Conservation (phyloP, 2,888 invertebrate species). For the Amblyjoppa fuscipennis region DNA sequence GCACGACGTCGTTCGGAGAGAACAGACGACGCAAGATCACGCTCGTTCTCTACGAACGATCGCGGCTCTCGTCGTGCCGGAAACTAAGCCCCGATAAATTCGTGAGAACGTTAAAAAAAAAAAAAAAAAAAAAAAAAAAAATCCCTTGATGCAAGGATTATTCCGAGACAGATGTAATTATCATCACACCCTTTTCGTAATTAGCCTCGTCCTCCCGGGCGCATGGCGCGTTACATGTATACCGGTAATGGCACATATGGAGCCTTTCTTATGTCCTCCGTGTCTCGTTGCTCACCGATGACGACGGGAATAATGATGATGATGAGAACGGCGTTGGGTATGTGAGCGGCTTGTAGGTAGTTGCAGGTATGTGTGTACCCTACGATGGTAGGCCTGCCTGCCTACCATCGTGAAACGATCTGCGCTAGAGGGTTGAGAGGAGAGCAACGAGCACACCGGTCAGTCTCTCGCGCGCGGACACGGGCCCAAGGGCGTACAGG, state of each 20-base stretch:
- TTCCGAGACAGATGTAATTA: slow-evolving; percentile 57
- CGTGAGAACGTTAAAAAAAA: slow-evolving; percentile 38
- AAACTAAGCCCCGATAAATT: slow-evolving; percentile 63
- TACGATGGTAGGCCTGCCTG: slow-evolving; percentile 26
- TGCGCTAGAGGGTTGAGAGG: slow-evolving; percentile 70
- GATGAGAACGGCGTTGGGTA: slow-evolving; percentile 36
- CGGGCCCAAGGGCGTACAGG: slow-evolving; percentile 80
- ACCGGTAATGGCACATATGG: not conserved
- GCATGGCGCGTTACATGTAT: not conserved
- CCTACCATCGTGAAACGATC: slow-evolving; percentile 48
- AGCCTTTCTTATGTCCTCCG: slow-evolving; percentile 6
- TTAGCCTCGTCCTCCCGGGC: slow-evolving; percentile 33
- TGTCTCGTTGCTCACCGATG: slow-evolving; percentile 43
- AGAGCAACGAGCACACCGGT: slow-evolving; percentile 70
- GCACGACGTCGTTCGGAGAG: slow-evolving; percentile 13
- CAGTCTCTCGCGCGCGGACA: slow-evolving; percentile 68
- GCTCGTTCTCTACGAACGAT: slow-evolving; percentile 53
- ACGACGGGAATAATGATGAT: slow-evolving; percentile 46
- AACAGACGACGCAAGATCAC: slow-evolving; percentile 60
- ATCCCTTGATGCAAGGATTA: slow-evolving; percentile 38
- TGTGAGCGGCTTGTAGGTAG: slow-evolving; percentile 47
- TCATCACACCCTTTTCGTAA: slow-evolving; percentile 59
- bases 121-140: slow-evolving; percentile 3
- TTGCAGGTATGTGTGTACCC: slow-evolving; percentile 44
- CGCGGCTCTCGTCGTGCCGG: slow-evolving; percentile 61